phyloP scores from a whole-genome alignment of 1,140 invertebrate species.

The Trichonephila inaurata region DNA sequence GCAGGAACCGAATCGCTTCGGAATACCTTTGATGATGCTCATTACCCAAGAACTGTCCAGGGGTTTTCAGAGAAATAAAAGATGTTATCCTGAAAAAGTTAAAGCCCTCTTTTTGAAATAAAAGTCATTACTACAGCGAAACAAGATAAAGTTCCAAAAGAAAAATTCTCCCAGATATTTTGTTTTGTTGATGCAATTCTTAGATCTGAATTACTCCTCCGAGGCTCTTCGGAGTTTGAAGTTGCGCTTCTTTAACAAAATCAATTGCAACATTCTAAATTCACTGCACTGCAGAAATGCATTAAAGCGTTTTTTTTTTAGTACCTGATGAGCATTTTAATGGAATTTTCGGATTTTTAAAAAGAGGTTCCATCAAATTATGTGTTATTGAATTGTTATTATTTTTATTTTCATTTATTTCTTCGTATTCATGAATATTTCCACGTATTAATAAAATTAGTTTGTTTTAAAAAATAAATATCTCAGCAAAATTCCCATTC shows the following conservation, averaged over 20 bases:
- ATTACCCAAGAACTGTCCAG: constrained; percentile 15
- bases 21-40: constrained; percentile 41
- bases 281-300: too few species aligned
- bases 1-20: neutral
- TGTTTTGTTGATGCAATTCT: constrained; percentile 33
- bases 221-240: neutral
- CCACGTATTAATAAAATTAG: too few species aligned
- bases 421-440: too few species aligned
- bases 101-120: constrained; percentile 46
- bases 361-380: too few species aligned
- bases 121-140: constrained; percentile 42
- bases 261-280: too few species aligned
- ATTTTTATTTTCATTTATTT: too few species aligned
- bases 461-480: too few species aligned
- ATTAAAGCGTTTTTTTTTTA: too few species aligned
- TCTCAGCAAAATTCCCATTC: too few species aligned
- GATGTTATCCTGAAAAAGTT: neutral
- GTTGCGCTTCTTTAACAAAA: neutral
- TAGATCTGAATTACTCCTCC: neutral
- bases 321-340: too few species aligned
- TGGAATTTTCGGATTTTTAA: too few species aligned
- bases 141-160: neutral
- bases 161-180: neutral
- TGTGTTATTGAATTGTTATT: too few species aligned
- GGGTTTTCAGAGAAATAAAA: neutral